Evolutionary conservation across 2,113 vertebrate species (phyloP).

Genomic region (Cryptotis parvus): DNA sequence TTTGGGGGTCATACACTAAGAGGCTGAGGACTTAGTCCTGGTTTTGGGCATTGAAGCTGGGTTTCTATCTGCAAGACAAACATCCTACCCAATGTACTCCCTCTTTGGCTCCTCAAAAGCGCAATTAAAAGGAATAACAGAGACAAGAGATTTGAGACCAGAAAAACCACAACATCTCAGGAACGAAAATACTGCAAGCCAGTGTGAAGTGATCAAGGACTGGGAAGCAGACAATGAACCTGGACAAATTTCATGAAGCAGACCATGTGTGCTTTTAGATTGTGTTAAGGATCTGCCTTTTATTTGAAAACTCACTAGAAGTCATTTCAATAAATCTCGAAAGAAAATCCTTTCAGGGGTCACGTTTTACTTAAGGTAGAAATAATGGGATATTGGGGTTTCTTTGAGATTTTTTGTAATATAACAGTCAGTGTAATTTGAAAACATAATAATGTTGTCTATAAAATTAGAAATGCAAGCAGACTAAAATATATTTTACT

Average conservation of each 20-base stretch:
- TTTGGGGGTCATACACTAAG: no score
- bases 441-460: not conserved
- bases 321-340: not conserved
- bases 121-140: not conserved
- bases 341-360: not conserved
- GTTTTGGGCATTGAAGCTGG: no score
- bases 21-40: no score
- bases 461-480: slow-evolving; percentile 7
- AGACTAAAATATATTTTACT: not conserved
- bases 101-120: no score
- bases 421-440: not conserved
- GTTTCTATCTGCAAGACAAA: no score
- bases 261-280: not conserved
- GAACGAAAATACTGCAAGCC: not conserved
- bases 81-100: no score
- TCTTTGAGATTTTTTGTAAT: not conserved
- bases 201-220: not conserved
- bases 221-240: not conserved
- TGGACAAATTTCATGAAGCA: not conserved
- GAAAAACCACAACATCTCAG: not conserved
- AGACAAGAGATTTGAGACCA: not conserved
- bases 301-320: not conserved
- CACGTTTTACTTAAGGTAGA: not conserved
- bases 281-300: not conserved
- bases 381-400: not conserved